Conservation (phyloP, 2,113 vertebrate genomes). For the Neogale vison region DNA sequence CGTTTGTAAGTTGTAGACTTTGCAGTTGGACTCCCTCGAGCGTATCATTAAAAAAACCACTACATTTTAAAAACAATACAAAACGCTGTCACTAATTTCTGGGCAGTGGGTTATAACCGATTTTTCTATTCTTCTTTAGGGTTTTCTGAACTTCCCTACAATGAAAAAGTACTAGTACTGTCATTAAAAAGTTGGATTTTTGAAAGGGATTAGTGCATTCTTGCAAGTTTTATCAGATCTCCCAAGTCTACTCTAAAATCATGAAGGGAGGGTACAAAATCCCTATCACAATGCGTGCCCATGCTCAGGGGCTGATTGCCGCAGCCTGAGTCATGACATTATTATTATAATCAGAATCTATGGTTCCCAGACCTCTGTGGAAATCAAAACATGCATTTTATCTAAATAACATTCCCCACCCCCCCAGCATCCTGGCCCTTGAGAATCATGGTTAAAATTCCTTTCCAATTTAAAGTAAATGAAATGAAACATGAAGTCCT, state of each 20-base stretch:
- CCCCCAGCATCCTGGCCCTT: constrained; percentile 46
- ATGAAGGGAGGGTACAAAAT: neutral
- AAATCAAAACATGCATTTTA: constrained; percentile 74
- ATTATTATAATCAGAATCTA: constrained; percentile 53
- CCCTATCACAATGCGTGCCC: neutral
- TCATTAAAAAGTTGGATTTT: neutral
- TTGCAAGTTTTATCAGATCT: constrained; percentile 15
- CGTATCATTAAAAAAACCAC: neutral
- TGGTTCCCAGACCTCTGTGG: constrained; percentile 27
- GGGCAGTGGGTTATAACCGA: neutral
- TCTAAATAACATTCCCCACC: constrained; percentile 65
- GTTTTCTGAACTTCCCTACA: neutral
- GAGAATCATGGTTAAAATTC: constrained; percentile 80
- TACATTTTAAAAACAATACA: neutral
- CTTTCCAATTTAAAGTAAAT: constrained; percentile 78
- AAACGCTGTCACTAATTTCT: constrained; percentile 2
- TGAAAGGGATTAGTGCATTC: neutral
- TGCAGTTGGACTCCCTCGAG: neutral
- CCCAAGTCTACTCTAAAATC: constrained; percentile 29
- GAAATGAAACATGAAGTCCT: constrained; percentile 78
- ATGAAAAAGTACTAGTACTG: neutral
- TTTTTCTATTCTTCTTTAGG: constrained; percentile 25
- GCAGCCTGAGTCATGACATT: constrained; percentile 37
- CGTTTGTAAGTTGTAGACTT: neutral
- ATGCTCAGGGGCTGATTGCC: neutral